Evolutionary conservation across 2,797 vertebrate genomes (phyloP).

Genomic region (Cossypha caffra): DNA sequence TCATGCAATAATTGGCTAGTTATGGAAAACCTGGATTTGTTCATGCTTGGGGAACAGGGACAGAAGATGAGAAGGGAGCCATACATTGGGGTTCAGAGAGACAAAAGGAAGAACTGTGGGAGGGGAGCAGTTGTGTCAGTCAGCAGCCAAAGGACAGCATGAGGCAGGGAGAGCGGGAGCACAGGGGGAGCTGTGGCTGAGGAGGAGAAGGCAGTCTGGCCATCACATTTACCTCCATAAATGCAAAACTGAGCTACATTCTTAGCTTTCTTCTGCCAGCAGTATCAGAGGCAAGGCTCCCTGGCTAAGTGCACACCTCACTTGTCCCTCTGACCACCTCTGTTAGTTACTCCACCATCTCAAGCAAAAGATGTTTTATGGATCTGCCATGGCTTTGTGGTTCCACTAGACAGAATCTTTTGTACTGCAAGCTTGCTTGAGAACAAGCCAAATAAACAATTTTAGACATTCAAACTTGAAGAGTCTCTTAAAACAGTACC

Average conservation of each 20-base stretch:
- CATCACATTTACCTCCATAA: background rate
- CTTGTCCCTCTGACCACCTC: background rate
- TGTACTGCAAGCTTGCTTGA: background rate
- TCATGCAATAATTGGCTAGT: background rate
- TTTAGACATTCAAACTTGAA: background rate
- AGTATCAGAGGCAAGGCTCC: background rate
- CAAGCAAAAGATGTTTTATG: background rate
- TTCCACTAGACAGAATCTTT: background rate
- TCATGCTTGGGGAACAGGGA: background rate
- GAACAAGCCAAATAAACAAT: background rate
- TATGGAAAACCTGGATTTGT: background rate
- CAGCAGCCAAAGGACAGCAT: background rate
- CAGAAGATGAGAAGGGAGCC: background rate
- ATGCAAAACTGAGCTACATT: background rate
- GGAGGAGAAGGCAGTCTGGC: background rate
- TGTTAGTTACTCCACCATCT: background rate
- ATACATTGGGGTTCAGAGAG: background rate
- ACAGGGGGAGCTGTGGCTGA: background rate
- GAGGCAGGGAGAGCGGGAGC: background rate
- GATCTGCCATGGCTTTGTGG: background rate
- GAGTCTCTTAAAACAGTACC: background rate
- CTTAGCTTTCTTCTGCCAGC: background rate
- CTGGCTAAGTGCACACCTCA: background rate
- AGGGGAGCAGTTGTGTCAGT: background rate
- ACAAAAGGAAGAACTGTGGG: background rate